These are phyloP conservation scores for Hipposideros larvatus DNA, from an alignment of 2,797 vertebrate species.

Conservation along the genomic window DNA sequence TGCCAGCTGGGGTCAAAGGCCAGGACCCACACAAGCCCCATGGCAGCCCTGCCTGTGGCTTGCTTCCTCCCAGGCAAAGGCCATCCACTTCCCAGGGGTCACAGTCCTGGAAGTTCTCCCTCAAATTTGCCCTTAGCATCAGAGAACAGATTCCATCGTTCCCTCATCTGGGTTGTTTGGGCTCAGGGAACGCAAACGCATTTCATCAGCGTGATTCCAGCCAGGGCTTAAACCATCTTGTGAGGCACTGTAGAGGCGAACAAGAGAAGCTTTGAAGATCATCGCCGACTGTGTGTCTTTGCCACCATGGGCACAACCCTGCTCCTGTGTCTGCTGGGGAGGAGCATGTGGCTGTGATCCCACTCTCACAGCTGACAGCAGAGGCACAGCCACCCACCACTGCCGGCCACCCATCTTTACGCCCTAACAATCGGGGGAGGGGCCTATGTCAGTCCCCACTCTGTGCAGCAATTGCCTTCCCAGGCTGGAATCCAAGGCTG, in stretches of 20 bases:
- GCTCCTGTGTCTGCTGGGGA: conserved; percentile 28
- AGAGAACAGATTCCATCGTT: conserved; percentile 33
- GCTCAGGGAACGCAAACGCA: conserved; percentile 20
- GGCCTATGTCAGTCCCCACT: neutral
- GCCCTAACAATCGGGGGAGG: neutral
- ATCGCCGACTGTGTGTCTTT: neutral
- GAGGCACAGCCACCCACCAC: conserved; percentile 6
- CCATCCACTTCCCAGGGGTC: neutral
- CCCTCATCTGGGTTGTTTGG: conserved; percentile 12
- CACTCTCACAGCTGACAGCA: conserved; percentile 40
- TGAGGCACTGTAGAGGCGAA: conserved; percentile 59
- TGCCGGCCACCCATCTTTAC: neutral
- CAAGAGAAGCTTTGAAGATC: conserved; percentile 74
- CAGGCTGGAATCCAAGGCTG: neutral
- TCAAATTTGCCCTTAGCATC: neutral
- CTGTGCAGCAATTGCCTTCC: neutral
- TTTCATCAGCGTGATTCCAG: conserved; percentile 45
- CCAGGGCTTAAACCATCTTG: conserved; percentile 67
- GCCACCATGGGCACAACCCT: conserved; percentile 27
- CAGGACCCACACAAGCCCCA: neutral
- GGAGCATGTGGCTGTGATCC: conserved; percentile 48
- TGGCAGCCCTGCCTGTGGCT: neutral
- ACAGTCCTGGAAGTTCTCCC: neutral
- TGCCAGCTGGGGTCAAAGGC: neutral
- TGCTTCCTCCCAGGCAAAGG: neutral